phyloP scores from a whole-genome alignment of 2,113 vertebrate genomes.

The Hypomesus transpacificus region DNA sequence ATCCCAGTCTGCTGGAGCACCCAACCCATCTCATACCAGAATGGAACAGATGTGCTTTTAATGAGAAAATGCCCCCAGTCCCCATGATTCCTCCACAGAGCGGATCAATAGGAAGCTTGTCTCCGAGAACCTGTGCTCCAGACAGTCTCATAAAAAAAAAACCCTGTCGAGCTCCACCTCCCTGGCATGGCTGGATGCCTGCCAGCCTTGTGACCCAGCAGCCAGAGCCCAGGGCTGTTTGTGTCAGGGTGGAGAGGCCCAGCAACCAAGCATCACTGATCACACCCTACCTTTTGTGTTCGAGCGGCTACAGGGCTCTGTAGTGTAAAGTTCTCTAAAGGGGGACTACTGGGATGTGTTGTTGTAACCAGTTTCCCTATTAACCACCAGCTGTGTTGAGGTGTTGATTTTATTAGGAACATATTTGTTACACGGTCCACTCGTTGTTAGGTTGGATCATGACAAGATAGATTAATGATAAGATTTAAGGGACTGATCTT shows the following conservation, averaged over 20 bases:
- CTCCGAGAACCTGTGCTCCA: slow-evolving; percentile 46
- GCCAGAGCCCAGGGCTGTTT: slow-evolving; percentile 41
- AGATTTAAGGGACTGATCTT: too few relatives aligned
- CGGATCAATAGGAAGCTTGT: slow-evolving; percentile 55
- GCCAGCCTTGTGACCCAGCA: slow-evolving; percentile 60
- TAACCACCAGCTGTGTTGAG: too few relatives aligned
- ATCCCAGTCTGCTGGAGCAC: neutral
- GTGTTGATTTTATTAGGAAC: too few relatives aligned
- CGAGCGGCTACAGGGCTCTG: slow-evolving; percentile 14
- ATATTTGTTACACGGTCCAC: too few relatives aligned
- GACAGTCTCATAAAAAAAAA: slow-evolving; percentile 58
- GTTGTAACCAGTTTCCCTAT: neutral
- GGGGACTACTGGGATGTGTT: neutral
- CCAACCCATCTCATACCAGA: neutral
- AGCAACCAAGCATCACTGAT: slow-evolving; percentile 22
- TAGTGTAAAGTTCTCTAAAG: neutral
- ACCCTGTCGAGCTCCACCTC: slow-evolving; percentile 37
- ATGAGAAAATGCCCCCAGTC: slow-evolving; percentile 20
- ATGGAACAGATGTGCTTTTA: slow-evolving; percentile 22
- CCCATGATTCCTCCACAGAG: slow-evolving; percentile 20
- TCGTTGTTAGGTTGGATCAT: too few relatives aligned
- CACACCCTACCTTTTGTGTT: slow-evolving; percentile 24
- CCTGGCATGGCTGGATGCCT: slow-evolving; percentile 41
- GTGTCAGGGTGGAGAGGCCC: slow-evolving; percentile 40
- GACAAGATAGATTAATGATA: too few relatives aligned